Evolutionary conservation across 2,888 invertebrate genomes (phyloP), one percentile per base, ranked within the genome.

Genomic region (Caradrina kadenii): DNA sequence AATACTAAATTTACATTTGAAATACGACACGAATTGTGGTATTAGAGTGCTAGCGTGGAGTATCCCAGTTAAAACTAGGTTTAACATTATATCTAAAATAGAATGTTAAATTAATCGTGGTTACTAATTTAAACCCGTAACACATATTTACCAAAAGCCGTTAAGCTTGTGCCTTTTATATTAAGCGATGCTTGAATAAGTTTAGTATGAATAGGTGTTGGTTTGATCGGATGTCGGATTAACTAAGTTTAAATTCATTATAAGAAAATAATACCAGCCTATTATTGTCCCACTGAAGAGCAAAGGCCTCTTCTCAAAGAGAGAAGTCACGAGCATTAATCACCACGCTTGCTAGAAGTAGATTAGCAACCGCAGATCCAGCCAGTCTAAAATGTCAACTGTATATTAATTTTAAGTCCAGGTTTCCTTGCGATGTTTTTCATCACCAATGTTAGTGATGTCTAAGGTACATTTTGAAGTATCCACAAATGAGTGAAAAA

Each of bases 51-150:
- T 60, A 50, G 63, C 61, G 60, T 63, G 50, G 67, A 79, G 67
- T 68, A 68, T 56, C 60, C 60, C 10, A 61, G 73, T 79, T 68
- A 53, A 76, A 76, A 63, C 50, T 79, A 68, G 39, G 45, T 73
- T 68, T 79, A 58, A 68, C 56, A 54, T 71, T 73, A 79, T 68
- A 73, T 79, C 63, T 45, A 68, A 79, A 73, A 78, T 68, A 68
- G 73, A 76, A 76, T 64, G 68, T 73, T 55, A 54, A 73, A 73
- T 73, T 67, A 76, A 67, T 49, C 21, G 61, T 61, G 49, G 73
- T 68, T 73, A 68, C 63, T 58, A 73, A 67, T 78, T 72, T 63
- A 61, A 68, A 50, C 53, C 63, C 31, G 31, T 58, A 63, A 67
- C 73, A 58, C 60, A 60, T 78, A 68, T 76, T 73, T 68, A 73